Conservation (phyloP, 2,113 vertebrate genomes). For the Cynocephalus volans region DNA sequence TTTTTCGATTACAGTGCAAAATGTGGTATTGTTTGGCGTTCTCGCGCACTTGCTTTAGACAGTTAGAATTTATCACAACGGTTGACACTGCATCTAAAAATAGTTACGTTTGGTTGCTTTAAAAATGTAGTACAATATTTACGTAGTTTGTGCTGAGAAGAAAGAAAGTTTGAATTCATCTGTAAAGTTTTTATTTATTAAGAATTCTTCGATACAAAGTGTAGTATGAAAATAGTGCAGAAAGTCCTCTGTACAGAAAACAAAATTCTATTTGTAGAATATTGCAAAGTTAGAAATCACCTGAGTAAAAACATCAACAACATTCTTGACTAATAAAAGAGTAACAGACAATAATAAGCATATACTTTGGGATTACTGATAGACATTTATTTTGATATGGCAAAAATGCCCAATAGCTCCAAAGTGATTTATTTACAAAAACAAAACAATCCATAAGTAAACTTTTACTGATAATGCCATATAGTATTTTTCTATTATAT, state of each 20-base stretch:
- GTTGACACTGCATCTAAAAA: neutral
- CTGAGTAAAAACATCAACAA: neutral
- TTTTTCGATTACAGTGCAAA: neutral
- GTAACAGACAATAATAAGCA: neutral
- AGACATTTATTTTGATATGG: neutral
- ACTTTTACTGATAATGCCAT: neutral
- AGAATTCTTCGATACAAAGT: neutral
- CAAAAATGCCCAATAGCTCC: neutral
- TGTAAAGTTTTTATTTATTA: neutral
- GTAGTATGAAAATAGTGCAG: neutral
- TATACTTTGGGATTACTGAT: neutral
- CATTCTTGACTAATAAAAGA: conserved; percentile 28
- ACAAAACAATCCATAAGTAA: neutral
- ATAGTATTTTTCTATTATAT: neutral
- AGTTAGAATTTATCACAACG: neutral
- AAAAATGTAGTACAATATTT: neutral
- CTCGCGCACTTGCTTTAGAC: neutral
- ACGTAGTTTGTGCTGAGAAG: neutral
- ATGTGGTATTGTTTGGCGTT: neutral
- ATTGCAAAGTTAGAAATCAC: conserved; percentile 22
- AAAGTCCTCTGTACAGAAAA: neutral
- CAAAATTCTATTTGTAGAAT: neutral
- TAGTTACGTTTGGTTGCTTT: neutral
- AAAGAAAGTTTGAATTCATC: neutral
- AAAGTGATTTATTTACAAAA: neutral